Percentiles rank a stretch among this genome's conserved stretches.
Evolutionary conservation across 2,797 vertebrate species (phyloP).

Genomic region (Cuculus canorus): DNA sequence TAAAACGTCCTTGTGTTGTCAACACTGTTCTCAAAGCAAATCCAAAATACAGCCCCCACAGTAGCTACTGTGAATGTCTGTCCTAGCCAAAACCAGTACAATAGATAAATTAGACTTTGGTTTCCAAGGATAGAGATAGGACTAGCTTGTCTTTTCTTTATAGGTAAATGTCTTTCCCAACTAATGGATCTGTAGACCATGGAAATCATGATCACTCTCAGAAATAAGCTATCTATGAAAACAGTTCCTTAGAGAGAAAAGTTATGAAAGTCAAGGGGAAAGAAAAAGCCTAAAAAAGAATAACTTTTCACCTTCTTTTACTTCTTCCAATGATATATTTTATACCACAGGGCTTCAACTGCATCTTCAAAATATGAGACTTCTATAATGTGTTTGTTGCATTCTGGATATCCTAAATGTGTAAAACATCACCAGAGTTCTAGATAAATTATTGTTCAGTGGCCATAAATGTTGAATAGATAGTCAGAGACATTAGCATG

Average conservation of each 20-base stretch:
- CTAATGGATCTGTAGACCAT: background rate
- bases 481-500: background rate
- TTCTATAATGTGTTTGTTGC: background rate
- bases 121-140: background rate
- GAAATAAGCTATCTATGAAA: background rate
- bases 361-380: background rate
- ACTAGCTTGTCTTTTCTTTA: background rate
- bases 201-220: background rate
- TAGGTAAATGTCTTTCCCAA: background rate
- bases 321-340: background rate
- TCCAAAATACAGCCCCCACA: background rate
- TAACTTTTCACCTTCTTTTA: background rate
- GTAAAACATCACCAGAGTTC: background rate
- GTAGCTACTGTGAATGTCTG: background rate
- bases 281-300: background rate
- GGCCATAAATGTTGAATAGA: background rate
- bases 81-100: background rate
- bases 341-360: background rate
- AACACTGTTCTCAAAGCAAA: background rate
- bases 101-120: background rate
- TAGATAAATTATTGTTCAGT: background rate
- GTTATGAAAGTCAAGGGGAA: background rate
- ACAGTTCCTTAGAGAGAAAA: background rate
- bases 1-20: background rate
- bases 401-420: background rate